A percentile compares a stretch with the other conserved stretches of the same genome.
phyloP scores from a whole-genome alignment of 2,797 vertebrate genomes.

The Discoglossus pictus region DNA sequence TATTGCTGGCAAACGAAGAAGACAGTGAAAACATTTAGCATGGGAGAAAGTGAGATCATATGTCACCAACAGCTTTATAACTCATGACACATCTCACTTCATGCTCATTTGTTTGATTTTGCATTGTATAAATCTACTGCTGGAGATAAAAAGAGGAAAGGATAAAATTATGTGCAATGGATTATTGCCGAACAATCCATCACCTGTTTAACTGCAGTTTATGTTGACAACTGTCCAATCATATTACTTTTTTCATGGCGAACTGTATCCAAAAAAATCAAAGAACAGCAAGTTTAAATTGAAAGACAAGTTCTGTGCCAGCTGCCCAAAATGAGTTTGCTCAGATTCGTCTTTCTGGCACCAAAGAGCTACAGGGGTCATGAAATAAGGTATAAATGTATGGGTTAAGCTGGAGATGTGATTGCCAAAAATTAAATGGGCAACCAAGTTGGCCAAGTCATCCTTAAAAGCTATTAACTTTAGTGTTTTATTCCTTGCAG shows the following conservation, averaged over 20 bases:
- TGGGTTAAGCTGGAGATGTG: neutral
- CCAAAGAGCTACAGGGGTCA: neutral
- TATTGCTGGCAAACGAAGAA: too few relatives aligned
- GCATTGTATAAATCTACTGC: too few relatives aligned
- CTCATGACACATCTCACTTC: too few relatives aligned
- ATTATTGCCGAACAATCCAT: neutral
- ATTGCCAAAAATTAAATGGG: neutral
- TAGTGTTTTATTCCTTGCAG: neutral
- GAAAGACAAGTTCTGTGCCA: neutral
- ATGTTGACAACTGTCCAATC: neutral
- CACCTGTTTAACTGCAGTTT: conserved; percentile 7
- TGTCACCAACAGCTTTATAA: too few relatives aligned
- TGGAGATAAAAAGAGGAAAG: too few relatives aligned
- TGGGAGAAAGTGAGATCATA: too few relatives aligned
- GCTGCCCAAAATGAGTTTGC: neutral
- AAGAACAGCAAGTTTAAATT: conserved; percentile 6
- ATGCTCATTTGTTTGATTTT: too few relatives aligned
- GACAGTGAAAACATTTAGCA: too few relatives aligned
- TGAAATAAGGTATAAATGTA: neutral
- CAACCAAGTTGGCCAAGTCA: neutral
- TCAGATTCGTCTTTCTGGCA: neutral
- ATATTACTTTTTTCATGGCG: neutral
- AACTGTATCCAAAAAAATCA: neutral
- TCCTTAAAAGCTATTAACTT: conserved; percentile 1
- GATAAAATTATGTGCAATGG: too few relatives aligned